A percentile compares a stretch with the other conserved stretches of the same genome.
Evolutionary conservation across 2,888 invertebrate genomes (phyloP).

Genomic region (Eristalinus sepulchralis): DNA sequence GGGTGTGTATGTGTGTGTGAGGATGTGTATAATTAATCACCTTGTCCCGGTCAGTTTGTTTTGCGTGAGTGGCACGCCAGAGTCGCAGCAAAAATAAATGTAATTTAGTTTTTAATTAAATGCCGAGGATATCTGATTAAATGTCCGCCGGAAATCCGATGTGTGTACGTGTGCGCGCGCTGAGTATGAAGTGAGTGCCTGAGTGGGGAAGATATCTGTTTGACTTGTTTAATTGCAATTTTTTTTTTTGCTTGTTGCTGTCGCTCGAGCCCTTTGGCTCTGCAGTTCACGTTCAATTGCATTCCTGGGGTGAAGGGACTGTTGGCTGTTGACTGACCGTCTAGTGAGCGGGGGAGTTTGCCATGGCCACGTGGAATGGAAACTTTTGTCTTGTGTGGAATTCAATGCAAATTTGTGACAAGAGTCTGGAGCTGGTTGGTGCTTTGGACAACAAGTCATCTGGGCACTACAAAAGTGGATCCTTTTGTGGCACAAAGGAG

Average conservation of each 20-base stretch:
- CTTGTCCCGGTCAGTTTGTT: slow-evolving; percentile 43
- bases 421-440: no score
- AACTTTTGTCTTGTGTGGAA: no score
- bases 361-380: no score
- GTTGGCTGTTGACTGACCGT: neutral
- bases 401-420: no score
- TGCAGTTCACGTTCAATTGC: neutral
- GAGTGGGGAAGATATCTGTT: slow-evolving; percentile 60
- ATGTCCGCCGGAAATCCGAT: slow-evolving; percentile 52
- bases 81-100: slow-evolving; percentile 64
- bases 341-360: no score
- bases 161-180: neutral
- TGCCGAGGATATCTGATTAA: slow-evolving; percentile 70
- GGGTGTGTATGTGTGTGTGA: neutral
- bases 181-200: neutral
- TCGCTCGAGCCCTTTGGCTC: neutral
- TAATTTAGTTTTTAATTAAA: slow-evolving; percentile 72
- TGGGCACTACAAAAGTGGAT: no score
- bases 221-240: slow-evolving; percentile 70
- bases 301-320: neutral
- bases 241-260: slow-evolving; percentile 53
- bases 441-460: no score
- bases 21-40: slow-evolving; percentile 57
- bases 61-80: neutral
- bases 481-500: no score